Base-by-base conservation (phyloP, 2,113 vertebrate species). In the Acrocephalus kingi region DNA sequence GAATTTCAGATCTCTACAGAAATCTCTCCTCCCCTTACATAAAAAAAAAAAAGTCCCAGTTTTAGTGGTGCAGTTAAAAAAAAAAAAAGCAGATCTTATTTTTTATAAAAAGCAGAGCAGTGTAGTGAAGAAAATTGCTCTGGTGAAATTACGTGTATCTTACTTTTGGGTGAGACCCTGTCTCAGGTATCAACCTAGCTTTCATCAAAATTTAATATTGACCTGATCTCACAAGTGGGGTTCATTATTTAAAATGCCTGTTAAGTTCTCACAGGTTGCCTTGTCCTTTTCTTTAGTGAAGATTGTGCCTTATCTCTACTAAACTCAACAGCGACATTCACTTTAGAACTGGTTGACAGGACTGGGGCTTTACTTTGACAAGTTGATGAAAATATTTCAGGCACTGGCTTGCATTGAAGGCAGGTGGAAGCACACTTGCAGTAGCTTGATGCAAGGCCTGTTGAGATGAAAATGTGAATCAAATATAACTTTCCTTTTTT, bases 141-240 rank as follows among this genome's bases (percentile, higher is more conserved):
- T 56, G 66, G 49, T 86, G 59, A 78, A 92, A 93, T 91, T 87
- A 64, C 0, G 0, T 52, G 25, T 48, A 54, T 58, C 55, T 84
- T 83, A 46, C 39, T 68, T 80, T 41, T 92, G 72, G 30, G 30
- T 81, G 51, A 91, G 66, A 45, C 35, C 41, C 52, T 33, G 35
- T 74, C 81, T 93, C 78, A 68, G 64, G 13, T 91, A 93, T 68
- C 75, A 87, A 39, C n/a, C 25, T 37, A 90, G 55, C 76, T 96
- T 94, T 96, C 78, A 83, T 84, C 77, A 95, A 58, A 73, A 59
- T 84, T 82, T 87, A 94, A 96, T 96, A 86, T 58, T 10, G 10
- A 49, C 59, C 86, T 39, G 37, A 83, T 69, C 76, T 94, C 51
- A 92, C 61, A 88, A 93, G 37, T 64, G n/a, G 91, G 39, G 73